Evolutionary conservation across 2,797 vertebrate genomes (phyloP).

Genomic region (Lacerta viridis): DNA sequence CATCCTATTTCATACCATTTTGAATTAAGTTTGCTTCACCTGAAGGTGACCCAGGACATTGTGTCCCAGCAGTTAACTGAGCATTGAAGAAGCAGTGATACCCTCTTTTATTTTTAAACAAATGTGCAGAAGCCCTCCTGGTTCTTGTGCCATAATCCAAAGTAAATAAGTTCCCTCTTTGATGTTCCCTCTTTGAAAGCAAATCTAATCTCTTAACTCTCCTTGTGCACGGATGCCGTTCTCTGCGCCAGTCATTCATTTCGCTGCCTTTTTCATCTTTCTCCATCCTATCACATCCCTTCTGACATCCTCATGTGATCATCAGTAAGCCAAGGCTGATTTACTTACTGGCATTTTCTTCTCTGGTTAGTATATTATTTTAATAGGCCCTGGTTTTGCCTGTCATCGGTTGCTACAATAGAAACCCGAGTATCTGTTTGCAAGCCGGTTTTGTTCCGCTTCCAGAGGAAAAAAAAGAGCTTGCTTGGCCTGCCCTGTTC

Average conservation of each 20-base stretch:
- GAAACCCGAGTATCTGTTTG: not conserved
- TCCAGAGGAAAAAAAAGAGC: not conserved
- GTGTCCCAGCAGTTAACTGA: not conserved
- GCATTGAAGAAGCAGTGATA: not conserved
- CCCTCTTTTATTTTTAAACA: not conserved
- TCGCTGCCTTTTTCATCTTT: not conserved
- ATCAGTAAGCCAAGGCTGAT: not conserved
- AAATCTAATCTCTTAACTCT: constrained; percentile 1
- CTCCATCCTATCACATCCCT: not conserved
- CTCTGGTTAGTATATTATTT: not conserved
- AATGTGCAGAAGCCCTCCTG: not conserved
- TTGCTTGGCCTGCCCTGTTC: not conserved
- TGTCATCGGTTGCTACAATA: not conserved
- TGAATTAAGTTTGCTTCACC: not conserved
- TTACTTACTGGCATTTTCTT: not conserved
- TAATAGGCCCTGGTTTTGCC: not conserved
- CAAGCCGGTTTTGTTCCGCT: not conserved
- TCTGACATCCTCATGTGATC: not conserved
- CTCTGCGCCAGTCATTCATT: not conserved
- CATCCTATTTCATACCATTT: not conserved
- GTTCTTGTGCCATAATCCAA: not conserved
- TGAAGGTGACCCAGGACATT: not conserved
- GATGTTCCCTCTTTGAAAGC: constrained; percentile 4
- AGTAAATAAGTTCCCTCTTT: not conserved
- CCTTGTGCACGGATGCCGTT: not conserved